phyloP scores from a whole-genome alignment of 2,888 invertebrate genomes.

The Emesis russula region DNA sequence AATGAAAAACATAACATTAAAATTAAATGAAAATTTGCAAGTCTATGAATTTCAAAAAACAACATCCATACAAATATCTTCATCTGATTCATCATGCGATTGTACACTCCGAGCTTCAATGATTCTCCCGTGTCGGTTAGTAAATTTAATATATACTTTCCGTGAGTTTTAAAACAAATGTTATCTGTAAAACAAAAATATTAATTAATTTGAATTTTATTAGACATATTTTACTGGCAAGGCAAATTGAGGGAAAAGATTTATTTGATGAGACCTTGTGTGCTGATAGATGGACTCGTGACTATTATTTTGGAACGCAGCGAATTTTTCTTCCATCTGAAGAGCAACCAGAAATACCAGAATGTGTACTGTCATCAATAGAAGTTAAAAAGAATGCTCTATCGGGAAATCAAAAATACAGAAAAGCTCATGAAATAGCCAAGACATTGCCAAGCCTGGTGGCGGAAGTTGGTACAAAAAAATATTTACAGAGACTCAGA shows the following conservation, averaged over 20 bases:
- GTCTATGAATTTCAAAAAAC: too few relatives aligned
- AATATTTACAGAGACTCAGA: background rate
- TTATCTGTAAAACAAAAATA: too few relatives aligned
- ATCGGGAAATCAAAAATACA: background rate
- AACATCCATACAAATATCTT: too few relatives aligned
- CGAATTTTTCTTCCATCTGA: background rate
- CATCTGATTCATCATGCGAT: too few relatives aligned
- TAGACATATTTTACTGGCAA: background rate
- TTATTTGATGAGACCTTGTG: background rate
- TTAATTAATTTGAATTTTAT: background rate
- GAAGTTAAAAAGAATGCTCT: background rate
- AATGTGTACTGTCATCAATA: background rate
- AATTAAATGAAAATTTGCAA: too few relatives aligned
- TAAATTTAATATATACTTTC: too few relatives aligned
- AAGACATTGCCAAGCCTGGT: background rate
- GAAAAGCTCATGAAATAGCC: background rate
- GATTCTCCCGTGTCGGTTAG: too few relatives aligned
- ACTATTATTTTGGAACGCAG: background rate
- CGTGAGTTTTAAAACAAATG: too few relatives aligned
- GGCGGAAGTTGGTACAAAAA: background rate
- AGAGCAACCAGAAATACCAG: background rate
- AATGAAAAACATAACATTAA: too few relatives aligned
- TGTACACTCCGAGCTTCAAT: too few relatives aligned
- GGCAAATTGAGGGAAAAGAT: background rate
- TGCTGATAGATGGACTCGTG: background rate